Conservation (phyloP, 2,113 vertebrate species). For the Coryphaenoides rupestris region DNA sequence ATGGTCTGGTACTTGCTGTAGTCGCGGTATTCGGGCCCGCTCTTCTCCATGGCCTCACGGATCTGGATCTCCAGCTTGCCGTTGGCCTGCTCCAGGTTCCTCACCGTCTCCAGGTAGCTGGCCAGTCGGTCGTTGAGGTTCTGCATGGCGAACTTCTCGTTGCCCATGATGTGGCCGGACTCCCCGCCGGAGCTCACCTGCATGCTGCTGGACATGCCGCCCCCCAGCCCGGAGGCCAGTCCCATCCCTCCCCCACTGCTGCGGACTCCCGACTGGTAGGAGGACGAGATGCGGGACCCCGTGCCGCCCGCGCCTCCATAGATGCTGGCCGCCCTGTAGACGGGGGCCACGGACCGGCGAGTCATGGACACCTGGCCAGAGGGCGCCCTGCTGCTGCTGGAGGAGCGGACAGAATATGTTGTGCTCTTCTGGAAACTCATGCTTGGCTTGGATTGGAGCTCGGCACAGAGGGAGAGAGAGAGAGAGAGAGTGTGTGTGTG, state of each 20-base stretch:
- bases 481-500: conserved; percentile 29
- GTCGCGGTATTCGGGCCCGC: conserved; percentile 72
- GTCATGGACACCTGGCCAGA: conserved; percentile 40
- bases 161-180: conserved; percentile 70
- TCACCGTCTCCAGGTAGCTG: conserved; percentile 76
- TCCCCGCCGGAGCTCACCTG: conserved; percentile 57
- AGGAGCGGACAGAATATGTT: conserved; percentile 59
- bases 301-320: conserved; percentile 64
- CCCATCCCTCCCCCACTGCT: conserved; percentile 29
- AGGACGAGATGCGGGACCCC: conserved; percentile 59
- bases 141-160: conserved; percentile 80
- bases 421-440: conserved; percentile 49
- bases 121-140: conserved; percentile 78
- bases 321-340: conserved; percentile 56
- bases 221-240: conserved; percentile 39
- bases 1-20: conserved; percentile 75
- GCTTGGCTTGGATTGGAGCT: background rate
- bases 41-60: conserved; percentile 75
- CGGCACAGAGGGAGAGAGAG: conserved; percentile 36
- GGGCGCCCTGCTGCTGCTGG: conserved; percentile 41
- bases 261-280: conserved; percentile 48
- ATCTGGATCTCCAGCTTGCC: conserved; percentile 74
- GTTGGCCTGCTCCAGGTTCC: conserved; percentile 77
- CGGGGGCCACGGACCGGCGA: conserved; percentile 40
- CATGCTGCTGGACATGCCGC: conserved; percentile 55